Conservation (phyloP, 2,113 vertebrate genomes). For the Lampris incognitus region DNA sequence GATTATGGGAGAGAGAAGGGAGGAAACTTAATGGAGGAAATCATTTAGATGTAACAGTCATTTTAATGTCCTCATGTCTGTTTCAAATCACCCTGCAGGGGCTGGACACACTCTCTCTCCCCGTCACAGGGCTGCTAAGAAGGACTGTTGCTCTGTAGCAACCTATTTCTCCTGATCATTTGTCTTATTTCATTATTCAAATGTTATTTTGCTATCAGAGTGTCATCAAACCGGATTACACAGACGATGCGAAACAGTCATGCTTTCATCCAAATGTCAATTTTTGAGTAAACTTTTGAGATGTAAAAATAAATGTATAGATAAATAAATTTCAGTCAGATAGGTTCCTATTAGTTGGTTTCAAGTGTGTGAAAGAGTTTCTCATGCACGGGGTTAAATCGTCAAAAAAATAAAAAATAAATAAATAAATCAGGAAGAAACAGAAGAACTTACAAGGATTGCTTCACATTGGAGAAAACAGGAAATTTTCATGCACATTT, state of each 20-base stretch:
- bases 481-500: neutral
- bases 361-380: neutral
- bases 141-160: slow-evolving; percentile 47
- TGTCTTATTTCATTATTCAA: neutral
- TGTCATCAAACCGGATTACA: neutral
- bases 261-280: neutral
- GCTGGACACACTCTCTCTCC: slow-evolving; percentile 18
- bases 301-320: no score
- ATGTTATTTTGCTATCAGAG: slow-evolving; percentile 24
- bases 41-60: slow-evolving; percentile 80
- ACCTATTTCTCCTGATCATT: neutral
- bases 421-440: no score
- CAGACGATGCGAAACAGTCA: neutral
- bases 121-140: slow-evolving; percentile 34
- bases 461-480: no score
- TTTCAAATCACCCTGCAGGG: slow-evolving; percentile 73
- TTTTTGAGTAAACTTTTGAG: no score
- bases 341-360: no score
- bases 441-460: no score
- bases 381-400: neutral
- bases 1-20: slow-evolving; percentile 74
- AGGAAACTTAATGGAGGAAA: slow-evolving; percentile 82
- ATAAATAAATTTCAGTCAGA: no score
- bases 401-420: no score
- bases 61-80: slow-evolving; percentile 81